Percentiles rank a stretch among this genome's conserved stretches.
Evolutionary conservation across 92 coral and sea anemone genomes (phyloP).

Genomic region (Anthopleura xanthogrammica): DNA sequence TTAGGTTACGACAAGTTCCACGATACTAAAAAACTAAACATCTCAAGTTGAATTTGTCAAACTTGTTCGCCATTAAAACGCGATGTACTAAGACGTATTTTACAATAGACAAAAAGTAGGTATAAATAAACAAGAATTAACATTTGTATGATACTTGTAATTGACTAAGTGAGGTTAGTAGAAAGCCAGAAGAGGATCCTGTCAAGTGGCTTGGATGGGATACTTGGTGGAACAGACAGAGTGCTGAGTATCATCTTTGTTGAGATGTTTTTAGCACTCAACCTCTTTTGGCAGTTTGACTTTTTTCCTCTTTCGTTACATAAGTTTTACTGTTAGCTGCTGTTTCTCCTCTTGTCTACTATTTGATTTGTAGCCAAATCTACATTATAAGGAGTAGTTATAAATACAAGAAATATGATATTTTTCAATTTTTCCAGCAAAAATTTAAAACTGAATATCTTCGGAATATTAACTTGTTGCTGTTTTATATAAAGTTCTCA

Average conservation of each 20-base stretch:
- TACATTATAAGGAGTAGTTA: too few relatives aligned
- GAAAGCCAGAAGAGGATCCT: neutral
- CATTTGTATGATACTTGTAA: neutral
- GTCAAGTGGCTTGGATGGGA: slow-evolving; percentile 1
- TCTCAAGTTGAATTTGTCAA: neutral
- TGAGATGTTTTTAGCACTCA: slow-evolving; percentile 1
- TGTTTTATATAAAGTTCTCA: too few relatives aligned
- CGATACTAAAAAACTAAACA: neutral
- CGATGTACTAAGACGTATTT: neutral
- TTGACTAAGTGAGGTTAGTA: neutral
- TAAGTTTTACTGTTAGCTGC: neutral
- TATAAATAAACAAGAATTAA: neutral
- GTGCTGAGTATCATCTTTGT: neutral
- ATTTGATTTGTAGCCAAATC: too few relatives aligned
- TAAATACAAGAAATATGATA: too few relatives aligned
- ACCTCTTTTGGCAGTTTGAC: neutral
- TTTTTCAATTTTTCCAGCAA: too few relatives aligned
- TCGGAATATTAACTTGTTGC: too few relatives aligned
- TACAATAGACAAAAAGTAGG: neutral
- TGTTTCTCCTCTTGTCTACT: neutral
- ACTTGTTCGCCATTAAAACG: neutral
- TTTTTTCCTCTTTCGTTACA: neutral
- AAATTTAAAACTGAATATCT: too few relatives aligned
- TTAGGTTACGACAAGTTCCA: neutral
- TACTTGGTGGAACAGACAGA: neutral